Conservation (phyloP, 2,797 vertebrate species). For the Dicrostonyx torquatus region DNA sequence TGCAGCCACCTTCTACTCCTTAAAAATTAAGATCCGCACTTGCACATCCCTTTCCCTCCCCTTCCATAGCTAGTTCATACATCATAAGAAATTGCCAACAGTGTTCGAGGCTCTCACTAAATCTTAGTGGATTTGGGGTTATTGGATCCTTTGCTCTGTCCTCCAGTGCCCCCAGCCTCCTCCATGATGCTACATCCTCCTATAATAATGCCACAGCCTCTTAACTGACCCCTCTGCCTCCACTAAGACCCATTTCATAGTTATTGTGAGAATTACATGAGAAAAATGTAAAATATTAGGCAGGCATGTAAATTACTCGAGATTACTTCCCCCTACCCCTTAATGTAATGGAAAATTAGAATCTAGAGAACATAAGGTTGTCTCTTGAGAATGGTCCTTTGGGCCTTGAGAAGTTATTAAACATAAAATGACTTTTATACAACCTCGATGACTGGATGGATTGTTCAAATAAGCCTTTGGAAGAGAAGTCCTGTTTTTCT, state of each 20-base stretch:
- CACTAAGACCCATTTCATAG: neutral
- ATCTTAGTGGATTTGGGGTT: neutral
- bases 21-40: neutral
- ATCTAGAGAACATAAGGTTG: neutral
- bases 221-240: conserved; percentile 11
- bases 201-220: neutral
- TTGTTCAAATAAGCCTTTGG: conserved; percentile 49
- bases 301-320: neutral
- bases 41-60: neutral
- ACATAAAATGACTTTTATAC: conserved; percentile 28
- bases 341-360: conserved; percentile 9
- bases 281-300: neutral
- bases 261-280: neutral
- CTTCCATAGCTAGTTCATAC: neutral
- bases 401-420: conserved; percentile 42
- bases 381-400: conserved; percentile 41
- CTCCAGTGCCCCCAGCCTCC: neutral
- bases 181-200: neutral
- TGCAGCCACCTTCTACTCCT: neutral
- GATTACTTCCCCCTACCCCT: neutral
- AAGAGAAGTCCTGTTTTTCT: conserved; percentile 65
- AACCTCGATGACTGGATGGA: conserved; percentile 25
- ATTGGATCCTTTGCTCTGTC: neutral
- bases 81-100: neutral
- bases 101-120: neutral